Conservation (phyloP, 2,888 invertebrate genomes). For the Asteroscopus sphinx region DNA sequence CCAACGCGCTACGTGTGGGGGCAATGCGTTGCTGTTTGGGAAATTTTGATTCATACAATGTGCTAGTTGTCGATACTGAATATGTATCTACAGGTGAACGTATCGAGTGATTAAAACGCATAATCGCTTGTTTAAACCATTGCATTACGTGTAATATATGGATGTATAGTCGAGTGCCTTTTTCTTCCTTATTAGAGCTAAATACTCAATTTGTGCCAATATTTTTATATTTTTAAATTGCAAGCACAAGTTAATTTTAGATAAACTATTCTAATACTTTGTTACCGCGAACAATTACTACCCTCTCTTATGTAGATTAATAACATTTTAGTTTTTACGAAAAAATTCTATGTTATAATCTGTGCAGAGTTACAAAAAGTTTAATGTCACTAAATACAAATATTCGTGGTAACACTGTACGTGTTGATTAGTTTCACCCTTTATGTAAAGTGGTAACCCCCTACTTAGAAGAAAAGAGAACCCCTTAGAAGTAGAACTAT, state of each 20-base stretch:
- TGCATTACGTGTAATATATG: constrained; percentile 41
- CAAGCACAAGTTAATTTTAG: constrained; percentile 60
- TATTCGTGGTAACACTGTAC: constrained; percentile 36
- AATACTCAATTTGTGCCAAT: constrained; percentile 85
- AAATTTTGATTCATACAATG: not conserved
- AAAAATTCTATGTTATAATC: constrained; percentile 4
- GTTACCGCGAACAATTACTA: constrained; percentile 37
- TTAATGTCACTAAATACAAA: not conserved
- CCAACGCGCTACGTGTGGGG: too few relatives aligned
- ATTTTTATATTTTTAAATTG: constrained; percentile 64
- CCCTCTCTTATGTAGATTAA: constrained; percentile 1
- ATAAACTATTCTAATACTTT: constrained; percentile 39
- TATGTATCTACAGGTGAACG: constrained; percentile 3
- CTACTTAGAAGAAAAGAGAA: constrained; percentile 26
- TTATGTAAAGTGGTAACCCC: constrained; percentile 46
- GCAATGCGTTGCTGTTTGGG: not conserved
- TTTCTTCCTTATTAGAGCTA: constrained; percentile 64
- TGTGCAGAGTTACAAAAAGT: not conserved
- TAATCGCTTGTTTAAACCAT: not conserved
- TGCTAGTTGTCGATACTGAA: constrained; percentile 9
- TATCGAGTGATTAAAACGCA: not conserved
- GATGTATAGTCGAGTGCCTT: constrained; percentile 65
- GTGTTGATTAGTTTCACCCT: constrained; percentile 26
- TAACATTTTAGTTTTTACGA: not conserved
- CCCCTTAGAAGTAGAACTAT: constrained; percentile 19